Evolutionary conservation across 1,140 invertebrate genomes (phyloP), one percentile per base, ranked within the genome.

Genomic region (Drosophila mayri): DNA sequence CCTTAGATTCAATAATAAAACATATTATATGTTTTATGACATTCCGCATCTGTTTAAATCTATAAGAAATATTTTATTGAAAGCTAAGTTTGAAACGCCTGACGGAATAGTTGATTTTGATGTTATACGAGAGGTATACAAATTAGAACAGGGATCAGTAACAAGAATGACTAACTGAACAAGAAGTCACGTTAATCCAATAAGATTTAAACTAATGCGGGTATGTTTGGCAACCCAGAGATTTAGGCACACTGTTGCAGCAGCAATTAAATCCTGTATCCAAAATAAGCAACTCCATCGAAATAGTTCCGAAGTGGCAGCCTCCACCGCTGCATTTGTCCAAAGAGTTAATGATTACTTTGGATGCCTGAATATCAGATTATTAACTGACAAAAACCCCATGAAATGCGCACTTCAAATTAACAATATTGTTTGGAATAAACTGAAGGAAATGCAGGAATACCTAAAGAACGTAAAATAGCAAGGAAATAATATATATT

Each of bases 401-500:
- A 22, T 44, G 5, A 12, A 20, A 44, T 22, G 43, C 4, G 18
- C 43, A 20, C 18, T 44, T 44, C 18, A 44, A 22, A 22, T 22
- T 44, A 7, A 44, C 6, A 54, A 47, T 47, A 25, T 47, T 25
- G 46, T 16, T 35, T 52, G 30, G 18, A 52, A 52, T 12, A 52
- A 35, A 20, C 50, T 35, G 18, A 54, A 30, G 50, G 18, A 54
- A 52, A 52, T 30, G 49, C n/a, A 52, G 30, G 49, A 18, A 54
- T 54, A 54, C 37, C 37, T 54, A 35, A 14, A 16, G n/a, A 30
- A 54, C 50, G n/a, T 32, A 1, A 30, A 54, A 35, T 54, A 54
- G 11, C 50, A 54, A 52, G 50, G 30, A 52, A 52, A 55, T 55
- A 55, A n/a, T n/a, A 55, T 40, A 55, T 38, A 55, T 55, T 55